Evolutionary conservation across 1,140 invertebrate genomes (phyloP), one percentile per base, ranked within the genome.

Genomic region (Adelges cooleyi): DNA sequence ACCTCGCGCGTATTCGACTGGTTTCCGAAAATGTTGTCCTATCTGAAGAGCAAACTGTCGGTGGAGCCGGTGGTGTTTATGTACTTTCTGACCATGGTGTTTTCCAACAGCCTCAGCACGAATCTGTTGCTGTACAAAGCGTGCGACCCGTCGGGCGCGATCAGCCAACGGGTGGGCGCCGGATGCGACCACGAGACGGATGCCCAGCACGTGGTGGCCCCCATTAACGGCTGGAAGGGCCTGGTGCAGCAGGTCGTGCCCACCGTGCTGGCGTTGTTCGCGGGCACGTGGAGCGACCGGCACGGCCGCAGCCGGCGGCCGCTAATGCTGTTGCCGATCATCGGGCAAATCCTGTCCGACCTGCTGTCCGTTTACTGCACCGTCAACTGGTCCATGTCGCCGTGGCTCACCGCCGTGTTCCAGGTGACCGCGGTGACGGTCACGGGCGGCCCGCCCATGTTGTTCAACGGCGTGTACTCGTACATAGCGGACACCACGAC

Each of bases 311-410:
- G 76, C 9, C 68, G 77, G 29, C 78, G 77, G 69, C 67, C 76
- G 5, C 73, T 77, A 1, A 69, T 80, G 27, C 54, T 77, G 2
- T 40, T 78, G 6, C 73, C 78, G 3, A 70, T 75, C 11, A 29
- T 53, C 11, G 69, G 69, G 1, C 49, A 66, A 25, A 62, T 69
- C 17, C 0, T 25, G 9, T 22, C 54, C 5, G 40, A 56, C 54
- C 0, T 6, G 6, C 9, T 46, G 54, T 59, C 54, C 4, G 9
- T 44, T n/a, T 59, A 27, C 23, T 59, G 54, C 17, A 13, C 42
- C 5, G 17, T 59, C 40, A 15, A 20, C 15, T 59, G 54, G 54
- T 59, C 54, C 5, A 40, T 59, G 10, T 59, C 54, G 22, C 54
- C 54, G 8, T 22, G n/a, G 23, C 3, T 46, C 2, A 59, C 54